phyloP scores from a whole-genome alignment of 1,140 invertebrate genomes.

The Argopecten irradians region DNA sequence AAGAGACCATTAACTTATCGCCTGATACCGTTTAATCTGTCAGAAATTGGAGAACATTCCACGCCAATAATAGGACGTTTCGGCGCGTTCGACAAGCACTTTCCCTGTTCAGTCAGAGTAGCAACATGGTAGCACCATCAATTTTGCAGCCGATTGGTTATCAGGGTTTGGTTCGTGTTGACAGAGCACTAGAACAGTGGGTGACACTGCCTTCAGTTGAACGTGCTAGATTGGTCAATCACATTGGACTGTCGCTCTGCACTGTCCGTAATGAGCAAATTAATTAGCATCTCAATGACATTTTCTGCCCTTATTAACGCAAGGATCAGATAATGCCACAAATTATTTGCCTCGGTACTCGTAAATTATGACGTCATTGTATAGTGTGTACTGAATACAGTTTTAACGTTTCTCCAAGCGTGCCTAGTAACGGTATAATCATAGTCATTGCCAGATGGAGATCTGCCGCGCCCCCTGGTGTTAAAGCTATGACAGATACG shows the following conservation, averaged over 20 bases:
- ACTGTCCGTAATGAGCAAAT: not conserved
- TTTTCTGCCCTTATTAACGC: not conserved
- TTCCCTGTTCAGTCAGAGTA: not conserved
- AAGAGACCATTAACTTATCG: constrained; percentile 6
- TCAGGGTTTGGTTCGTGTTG: not conserved
- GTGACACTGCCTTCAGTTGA: not conserved
- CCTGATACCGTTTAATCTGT: not conserved
- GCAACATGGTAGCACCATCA: not conserved
- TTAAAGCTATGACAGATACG: not conserved
- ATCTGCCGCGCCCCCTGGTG: not conserved
- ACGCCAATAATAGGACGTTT: not conserved
- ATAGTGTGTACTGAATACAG: not conserved
- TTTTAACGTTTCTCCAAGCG: constrained; percentile 9
- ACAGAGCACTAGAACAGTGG: not conserved
- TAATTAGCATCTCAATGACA: constrained; percentile 10
- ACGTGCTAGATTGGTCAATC: not conserved
- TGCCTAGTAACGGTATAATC: constrained; percentile 15
- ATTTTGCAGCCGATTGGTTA: not conserved
- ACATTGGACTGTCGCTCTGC: not conserved
- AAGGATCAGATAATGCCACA: constrained; percentile 1
- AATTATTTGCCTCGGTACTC: not conserved
- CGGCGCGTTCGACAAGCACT: not conserved
- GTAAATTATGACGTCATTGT: constrained; percentile 1
- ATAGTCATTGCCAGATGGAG: not conserved
- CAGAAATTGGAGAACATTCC: not conserved